Evolutionary conservation across 35 echinoderm and acorn worm genomes (phyloP).

Genomic region (Strongylocentrotus purpuratus): DNA sequence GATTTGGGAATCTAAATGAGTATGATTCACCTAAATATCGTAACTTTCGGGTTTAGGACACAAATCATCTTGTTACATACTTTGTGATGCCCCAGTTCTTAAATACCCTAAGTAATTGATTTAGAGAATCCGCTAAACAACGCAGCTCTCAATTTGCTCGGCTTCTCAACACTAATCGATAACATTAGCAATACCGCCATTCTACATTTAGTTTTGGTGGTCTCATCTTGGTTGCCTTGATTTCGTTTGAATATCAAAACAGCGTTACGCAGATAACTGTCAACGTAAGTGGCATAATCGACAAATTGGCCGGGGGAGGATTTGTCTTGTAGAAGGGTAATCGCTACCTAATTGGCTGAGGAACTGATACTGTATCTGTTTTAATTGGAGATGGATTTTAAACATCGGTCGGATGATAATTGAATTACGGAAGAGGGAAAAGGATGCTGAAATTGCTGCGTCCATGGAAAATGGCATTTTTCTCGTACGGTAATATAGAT

Average conservation of each 20-base stretch:
- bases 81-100: slow-evolving; percentile 2
- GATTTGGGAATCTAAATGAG: neutral
- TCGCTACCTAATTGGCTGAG: neutral
- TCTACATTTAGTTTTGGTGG: neutral
- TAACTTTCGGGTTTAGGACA: neutral
- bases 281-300: neutral
- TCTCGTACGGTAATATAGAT: no score
- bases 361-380: neutral
- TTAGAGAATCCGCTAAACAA: neutral
- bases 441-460: neutral
- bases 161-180: neutral
- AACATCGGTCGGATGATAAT: neutral
- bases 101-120: slow-evolving; percentile 6
- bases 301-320: neutral
- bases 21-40: neutral
- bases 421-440: neutral
- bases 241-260: neutral
- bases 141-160: neutral
- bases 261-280: neutral
- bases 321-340: neutral
- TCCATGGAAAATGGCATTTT: neutral
- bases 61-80: neutral
- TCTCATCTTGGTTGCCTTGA: neutral
- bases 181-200: neutral
- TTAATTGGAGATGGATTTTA: neutral